Evolutionary conservation across 2,113 vertebrate species (phyloP), one percentile per base, ranked within the genome.

Genomic region (Pimephales promelas): DNA sequence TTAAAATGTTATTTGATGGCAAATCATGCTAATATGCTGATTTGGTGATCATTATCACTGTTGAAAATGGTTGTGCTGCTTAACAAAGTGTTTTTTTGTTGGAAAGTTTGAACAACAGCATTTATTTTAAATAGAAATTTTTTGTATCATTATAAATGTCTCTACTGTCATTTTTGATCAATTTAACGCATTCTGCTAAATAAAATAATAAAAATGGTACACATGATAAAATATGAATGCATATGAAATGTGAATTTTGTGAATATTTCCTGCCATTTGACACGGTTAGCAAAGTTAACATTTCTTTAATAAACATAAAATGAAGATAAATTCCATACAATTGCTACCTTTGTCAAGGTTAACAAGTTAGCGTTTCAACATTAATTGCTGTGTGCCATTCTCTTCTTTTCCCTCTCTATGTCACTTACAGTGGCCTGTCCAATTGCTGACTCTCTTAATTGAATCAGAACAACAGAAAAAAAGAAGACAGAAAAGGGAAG

Each of bases 401-500:
- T 36, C 61, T 31, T 62, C 82, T 84, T 64, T 76, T 71, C 61
- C 81, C 31, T 72, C 11, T 59, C 18, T 61, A 62, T 70, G 52
- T 81, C 78, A 73, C 62, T 85, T 83, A 24, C 83, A 79, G 40
- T 28, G 45, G 52, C 70, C 20, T 71, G 62, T 18, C 64, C 34
- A 61, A 68, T 49, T 14, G 24, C 83, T 88, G 86, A 83, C 86
- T 83, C 81, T 82, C 64, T 84, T 89, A 86, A 89, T 83, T 88
- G 87, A 87, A 81, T 89, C 87, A 86, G 70, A 10, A 45, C 28
- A 70, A 40, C 28, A 54, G 1, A 40, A 70, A n/a, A n/a, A 49
- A 62, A 59, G 4, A 85, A 26, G 66, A 83, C 68, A 83, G 61
- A 47, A 78, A 81, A 75, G 81, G 52, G 34, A 61, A 43, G 36